These are phyloP conservation scores for Laterallus jamaicensis DNA, from an alignment of 2,113 vertebrate genomes.

Conservation along the genomic window DNA sequence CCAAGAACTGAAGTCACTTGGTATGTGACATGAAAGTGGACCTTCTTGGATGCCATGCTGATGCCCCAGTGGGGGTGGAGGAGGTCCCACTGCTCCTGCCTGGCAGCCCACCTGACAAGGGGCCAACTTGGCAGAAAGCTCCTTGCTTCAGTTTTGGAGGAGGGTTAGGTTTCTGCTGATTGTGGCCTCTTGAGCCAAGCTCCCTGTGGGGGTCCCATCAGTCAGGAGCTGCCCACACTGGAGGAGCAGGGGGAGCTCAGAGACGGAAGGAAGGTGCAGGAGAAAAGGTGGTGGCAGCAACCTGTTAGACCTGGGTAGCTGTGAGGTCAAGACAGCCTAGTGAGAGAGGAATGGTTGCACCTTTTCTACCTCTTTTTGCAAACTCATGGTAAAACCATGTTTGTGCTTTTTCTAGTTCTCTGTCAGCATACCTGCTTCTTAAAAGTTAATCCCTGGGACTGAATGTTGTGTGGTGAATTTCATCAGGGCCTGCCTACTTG, in stretches of 20 bases:
- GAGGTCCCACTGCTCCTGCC: background rate
- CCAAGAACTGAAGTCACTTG: background rate
- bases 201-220: accelerated
- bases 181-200: background rate
- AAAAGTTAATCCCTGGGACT: background rate
- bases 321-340: background rate
- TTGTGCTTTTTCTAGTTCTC: background rate
- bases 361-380: background rate
- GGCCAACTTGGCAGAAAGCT: background rate
- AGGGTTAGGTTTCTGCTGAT: background rate
- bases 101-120: too few relatives aligned
- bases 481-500: background rate
- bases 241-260: background rate
- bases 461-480: background rate
- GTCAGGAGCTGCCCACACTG: background rate
- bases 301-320: background rate
- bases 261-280: background rate
- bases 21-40: background rate
- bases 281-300: background rate
- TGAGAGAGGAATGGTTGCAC: background rate
- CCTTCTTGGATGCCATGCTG: background rate
- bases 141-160: background rate
- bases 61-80: background rate
- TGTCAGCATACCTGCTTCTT: background rate
- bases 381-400: background rate